These are phyloP conservation scores for Mastacembelus armatus DNA, from an alignment of 2,797 vertebrate genomes.

Conservation along the genomic window DNA sequence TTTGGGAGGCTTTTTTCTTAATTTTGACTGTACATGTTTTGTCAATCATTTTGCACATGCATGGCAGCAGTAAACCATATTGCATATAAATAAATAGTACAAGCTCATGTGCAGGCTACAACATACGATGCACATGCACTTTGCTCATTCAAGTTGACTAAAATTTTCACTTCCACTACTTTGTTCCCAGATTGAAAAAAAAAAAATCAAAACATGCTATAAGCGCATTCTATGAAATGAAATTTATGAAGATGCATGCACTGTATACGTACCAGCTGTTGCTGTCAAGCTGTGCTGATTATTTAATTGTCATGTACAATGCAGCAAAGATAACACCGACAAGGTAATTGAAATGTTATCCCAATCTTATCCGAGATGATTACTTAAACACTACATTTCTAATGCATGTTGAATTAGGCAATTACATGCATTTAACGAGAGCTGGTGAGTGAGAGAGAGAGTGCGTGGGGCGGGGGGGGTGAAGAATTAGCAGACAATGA, in stretches of 20 bases:
- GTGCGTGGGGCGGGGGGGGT: slow-evolving; percentile 19
- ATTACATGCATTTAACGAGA: slow-evolving; percentile 81
- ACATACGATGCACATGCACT: background rate
- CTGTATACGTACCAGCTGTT: slow-evolving; percentile 67
- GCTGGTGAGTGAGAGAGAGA: slow-evolving; percentile 56
- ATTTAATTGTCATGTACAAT: slow-evolving; percentile 80
- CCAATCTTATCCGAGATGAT: slow-evolving; percentile 81
- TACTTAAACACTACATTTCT: slow-evolving; percentile 83
- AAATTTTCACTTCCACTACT: slow-evolving; percentile 18
- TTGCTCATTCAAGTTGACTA: slow-evolving; percentile 17
- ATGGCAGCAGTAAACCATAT: too few relatives aligned
- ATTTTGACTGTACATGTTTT: background rate
- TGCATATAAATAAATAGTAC: background rate
- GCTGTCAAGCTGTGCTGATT: slow-evolving; percentile 68
- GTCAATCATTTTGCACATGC: background rate
- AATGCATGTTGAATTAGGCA: slow-evolving; percentile 84
- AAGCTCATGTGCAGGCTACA: slow-evolving; percentile 2
- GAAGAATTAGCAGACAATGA: slow-evolving; percentile 72
- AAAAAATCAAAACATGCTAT: slow-evolving; percentile 28
- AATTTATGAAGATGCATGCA: slow-evolving; percentile 48
- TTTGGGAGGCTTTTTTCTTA: background rate
- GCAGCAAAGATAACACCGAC: slow-evolving; percentile 70
- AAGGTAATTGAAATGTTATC: slow-evolving; percentile 84
- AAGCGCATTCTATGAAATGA: slow-evolving; percentile 31
- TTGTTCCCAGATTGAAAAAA: slow-evolving; percentile 2